Base-by-base conservation (phyloP, 1,140 invertebrate genomes). In the Ephestia elutella region DNA sequence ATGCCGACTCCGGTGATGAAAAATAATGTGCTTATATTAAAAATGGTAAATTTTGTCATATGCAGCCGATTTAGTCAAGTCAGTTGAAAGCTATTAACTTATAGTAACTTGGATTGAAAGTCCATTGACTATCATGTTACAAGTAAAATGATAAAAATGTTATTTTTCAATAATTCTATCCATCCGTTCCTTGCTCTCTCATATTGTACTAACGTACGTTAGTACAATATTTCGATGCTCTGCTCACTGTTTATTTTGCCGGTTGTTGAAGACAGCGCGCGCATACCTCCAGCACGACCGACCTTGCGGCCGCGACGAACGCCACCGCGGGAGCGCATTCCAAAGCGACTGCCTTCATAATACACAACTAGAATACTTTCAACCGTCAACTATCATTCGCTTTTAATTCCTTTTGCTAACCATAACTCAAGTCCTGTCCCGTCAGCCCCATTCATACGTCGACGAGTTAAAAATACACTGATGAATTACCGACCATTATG, bases 381-480 rank as follows among this genome's bases (percentile, higher is more conserved):
- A 8, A 56, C 56, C 48, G 28, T 38, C 35, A 48, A 56, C 28
- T 21, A 56, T 63, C 38, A 53, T 59, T 49, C 25, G 51, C 50
- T 60, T 62, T 58, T 59, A 58, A 44, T 49, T 62, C 56, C 56
- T 60, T 62, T 61, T 61, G 59, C 56, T 44, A 57, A 32, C 59
- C 59, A 65, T 68, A 66, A 71, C 57, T 71, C 63, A n/a, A 25
- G 38, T 19, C 8, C 50, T 30, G 58, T 58, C 55, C n/a, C 44
- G n/a, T 28, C 32, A 59, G 44, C 10, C 11, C 68, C 68, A 79
- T 76, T 75, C 70, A 75, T 61, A 53, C 70, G 76, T 78, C 76
- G 58, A 59, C 61, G 48, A 54, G 60, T 50, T 56, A 67, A 68
- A 66, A 67, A 64, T 57, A 67, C 57, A 62, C 54, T 68, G 68